Evolutionary conservation across 2,797 vertebrate species (phyloP).

Genomic region (Allochrocebus solatus): DNA sequence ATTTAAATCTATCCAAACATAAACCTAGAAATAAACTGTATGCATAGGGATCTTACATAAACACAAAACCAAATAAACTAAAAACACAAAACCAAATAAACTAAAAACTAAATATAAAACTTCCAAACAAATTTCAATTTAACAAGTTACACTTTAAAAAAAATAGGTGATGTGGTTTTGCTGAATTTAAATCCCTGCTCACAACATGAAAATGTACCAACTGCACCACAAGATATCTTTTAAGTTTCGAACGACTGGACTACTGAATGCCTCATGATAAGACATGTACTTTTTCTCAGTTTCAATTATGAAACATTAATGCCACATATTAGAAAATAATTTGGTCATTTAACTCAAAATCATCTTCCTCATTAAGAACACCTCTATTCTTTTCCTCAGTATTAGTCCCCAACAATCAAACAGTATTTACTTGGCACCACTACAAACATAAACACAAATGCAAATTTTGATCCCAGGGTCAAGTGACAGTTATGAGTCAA

Average conservation of each 20-base stretch:
- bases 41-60: not conserved
- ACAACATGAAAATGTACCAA: not conserved
- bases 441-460: conserved; percentile 1
- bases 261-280: not conserved
- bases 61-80: not conserved
- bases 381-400: not conserved
- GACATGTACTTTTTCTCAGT: not conserved
- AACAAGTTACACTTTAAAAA: not conserved
- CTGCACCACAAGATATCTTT: not conserved
- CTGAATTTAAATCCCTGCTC: not conserved
- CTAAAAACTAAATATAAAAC: not conserved
- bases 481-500: not conserved
- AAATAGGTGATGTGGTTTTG: not conserved
- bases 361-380: not conserved
- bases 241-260: not conserved
- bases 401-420: not conserved
- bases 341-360: not conserved
- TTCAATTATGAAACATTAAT: not conserved
- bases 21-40: conserved; percentile 16
- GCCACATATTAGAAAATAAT: not conserved
- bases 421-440: not conserved
- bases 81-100: not conserved
- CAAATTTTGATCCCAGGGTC: not conserved
- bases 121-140: conserved; percentile 13
- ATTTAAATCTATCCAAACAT: conserved; percentile 2